Evolutionary conservation across 1,140 invertebrate genomes (phyloP).

Genomic region (Rhagoletis pomonella): DNA sequence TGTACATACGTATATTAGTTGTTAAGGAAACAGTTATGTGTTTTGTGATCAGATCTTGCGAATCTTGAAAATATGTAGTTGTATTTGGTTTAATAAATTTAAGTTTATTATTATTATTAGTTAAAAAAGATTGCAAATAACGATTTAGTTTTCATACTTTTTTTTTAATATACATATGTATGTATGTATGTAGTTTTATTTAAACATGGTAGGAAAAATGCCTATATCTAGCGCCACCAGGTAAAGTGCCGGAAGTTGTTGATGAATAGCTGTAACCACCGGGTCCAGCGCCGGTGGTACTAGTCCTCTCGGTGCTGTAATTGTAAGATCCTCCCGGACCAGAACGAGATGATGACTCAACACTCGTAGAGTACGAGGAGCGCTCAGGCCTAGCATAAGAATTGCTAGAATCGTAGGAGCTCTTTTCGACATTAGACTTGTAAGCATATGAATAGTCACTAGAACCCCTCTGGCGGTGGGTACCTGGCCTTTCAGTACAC

Average conservation of each 20-base stretch:
- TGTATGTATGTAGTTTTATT: slow-evolving; percentile 60
- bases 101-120: too few species aligned
- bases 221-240: slow-evolving; percentile 86
- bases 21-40: too few species aligned
- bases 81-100: too few species aligned
- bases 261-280: slow-evolving; percentile 88
- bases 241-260: slow-evolving; percentile 83
- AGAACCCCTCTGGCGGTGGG: slow-evolving; percentile 75
- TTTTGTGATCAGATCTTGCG: too few species aligned
- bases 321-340: slow-evolving; percentile 80
- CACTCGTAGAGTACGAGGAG: slow-evolving; percentile 79
- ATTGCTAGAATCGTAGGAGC: slow-evolving; percentile 75
- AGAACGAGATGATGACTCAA: slow-evolving; percentile 80
- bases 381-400: slow-evolving; percentile 78
- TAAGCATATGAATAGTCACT: slow-evolving; percentile 88
- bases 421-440: slow-evolving; percentile 77
- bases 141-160: background rate
- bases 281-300: slow-evolving; percentile 82
- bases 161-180: background rate
- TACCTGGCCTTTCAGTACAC: slow-evolving; percentile 84
- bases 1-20: too few species aligned
- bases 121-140: background rate
- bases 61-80: too few species aligned
- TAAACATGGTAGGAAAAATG: slow-evolving; percentile 91
- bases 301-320: slow-evolving; percentile 83